Percentiles rank a stretch among this genome's conserved stretches.
Evolutionary conservation across 2,888 invertebrate genomes (phyloP).

Genomic region (Ypsolopha sequella): DNA sequence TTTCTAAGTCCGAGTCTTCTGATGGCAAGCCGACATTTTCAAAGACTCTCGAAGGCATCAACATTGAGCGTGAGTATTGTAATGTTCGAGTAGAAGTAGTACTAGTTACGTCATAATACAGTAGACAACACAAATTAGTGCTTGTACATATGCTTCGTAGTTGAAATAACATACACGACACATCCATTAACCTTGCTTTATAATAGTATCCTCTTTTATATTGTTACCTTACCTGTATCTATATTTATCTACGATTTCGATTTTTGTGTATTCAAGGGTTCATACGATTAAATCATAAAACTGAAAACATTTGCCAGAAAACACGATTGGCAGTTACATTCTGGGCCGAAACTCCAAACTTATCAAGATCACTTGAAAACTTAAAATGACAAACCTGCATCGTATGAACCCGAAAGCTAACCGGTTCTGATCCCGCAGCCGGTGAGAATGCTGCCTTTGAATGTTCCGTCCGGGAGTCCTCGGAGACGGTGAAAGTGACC

Average conservation of each 20-base stretch:
- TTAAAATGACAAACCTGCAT: constrained; percentile 6
- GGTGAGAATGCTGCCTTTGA: constrained; percentile 87
- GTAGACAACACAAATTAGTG: constrained; percentile 28
- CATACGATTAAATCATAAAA: constrained; percentile 24
- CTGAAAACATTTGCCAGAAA: not conserved
- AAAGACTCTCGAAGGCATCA: constrained; percentile 81
- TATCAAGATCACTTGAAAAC: not conserved
- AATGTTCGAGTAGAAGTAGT: constrained; percentile 16
- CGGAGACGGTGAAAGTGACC: constrained; percentile 74
- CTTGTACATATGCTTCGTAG: constrained; percentile 66
- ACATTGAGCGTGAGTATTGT: constrained; percentile 82
- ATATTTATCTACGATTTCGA: constrained; percentile 13
- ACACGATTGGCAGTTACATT: not conserved
- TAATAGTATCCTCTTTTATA: constrained; percentile 6
- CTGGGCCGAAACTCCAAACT: not conserved
- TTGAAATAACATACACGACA: constrained; percentile 50
- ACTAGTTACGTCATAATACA: constrained; percentile 19
- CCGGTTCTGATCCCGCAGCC: constrained; percentile 70
- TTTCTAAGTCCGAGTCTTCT: constrained; percentile 38
- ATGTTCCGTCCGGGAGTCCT: constrained; percentile 75
- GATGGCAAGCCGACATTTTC: constrained; percentile 78
- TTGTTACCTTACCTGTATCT: constrained; percentile 12
- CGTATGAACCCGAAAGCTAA: constrained; percentile 45
- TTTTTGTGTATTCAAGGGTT: constrained; percentile 21
- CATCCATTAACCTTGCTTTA: constrained; percentile 49